These are phyloP conservation scores for Athalia circularis DNA, from an alignment of 2,888 invertebrate species.

Conservation along the genomic window DNA sequence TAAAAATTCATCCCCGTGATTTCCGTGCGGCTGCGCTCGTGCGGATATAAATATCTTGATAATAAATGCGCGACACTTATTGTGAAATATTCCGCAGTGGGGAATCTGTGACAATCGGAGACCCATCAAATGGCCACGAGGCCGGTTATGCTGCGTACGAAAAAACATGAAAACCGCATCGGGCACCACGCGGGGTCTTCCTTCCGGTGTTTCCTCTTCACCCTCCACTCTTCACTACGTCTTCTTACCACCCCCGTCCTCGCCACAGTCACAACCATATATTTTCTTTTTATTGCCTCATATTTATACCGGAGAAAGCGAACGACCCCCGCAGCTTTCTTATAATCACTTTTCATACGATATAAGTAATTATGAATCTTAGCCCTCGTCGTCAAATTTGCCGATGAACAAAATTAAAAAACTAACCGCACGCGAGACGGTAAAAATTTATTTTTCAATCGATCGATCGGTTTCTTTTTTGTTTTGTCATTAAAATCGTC, in stretches of 20 bases:
- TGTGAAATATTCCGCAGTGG: slow-evolving; percentile 13
- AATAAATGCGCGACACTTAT: neutral
- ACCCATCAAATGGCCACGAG: slow-evolving; percentile 43
- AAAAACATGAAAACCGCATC: slow-evolving; percentile 76
- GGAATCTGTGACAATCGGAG: slow-evolving; percentile 30
- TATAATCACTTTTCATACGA: neutral
- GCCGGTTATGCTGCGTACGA: slow-evolving; percentile 58
- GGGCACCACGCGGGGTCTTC: slow-evolving; percentile 70
- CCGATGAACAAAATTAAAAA: no score
- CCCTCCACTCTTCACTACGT: slow-evolving; percentile 22
- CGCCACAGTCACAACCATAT: slow-evolving; percentile 1
- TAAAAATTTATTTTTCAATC: slow-evolving; percentile 54
- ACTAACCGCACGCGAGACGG: neutral
- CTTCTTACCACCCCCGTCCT: neutral
- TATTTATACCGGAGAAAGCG: slow-evolving; percentile 50
- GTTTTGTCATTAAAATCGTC: neutral
- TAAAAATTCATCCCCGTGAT: no score
- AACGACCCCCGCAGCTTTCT: neutral
- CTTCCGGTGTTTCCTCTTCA: slow-evolving; percentile 65
- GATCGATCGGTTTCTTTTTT: slow-evolving; percentile 50
- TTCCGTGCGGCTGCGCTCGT: neutral
- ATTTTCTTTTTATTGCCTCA: slow-evolving; percentile 3
- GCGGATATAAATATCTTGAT: neutral
- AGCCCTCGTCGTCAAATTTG: neutral
- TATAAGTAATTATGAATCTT: neutral